A percentile compares a stretch with the other conserved stretches of the same genome.
Conservation (phyloP, 2,113 vertebrate species). For the Nerophis ophidion region DNA sequence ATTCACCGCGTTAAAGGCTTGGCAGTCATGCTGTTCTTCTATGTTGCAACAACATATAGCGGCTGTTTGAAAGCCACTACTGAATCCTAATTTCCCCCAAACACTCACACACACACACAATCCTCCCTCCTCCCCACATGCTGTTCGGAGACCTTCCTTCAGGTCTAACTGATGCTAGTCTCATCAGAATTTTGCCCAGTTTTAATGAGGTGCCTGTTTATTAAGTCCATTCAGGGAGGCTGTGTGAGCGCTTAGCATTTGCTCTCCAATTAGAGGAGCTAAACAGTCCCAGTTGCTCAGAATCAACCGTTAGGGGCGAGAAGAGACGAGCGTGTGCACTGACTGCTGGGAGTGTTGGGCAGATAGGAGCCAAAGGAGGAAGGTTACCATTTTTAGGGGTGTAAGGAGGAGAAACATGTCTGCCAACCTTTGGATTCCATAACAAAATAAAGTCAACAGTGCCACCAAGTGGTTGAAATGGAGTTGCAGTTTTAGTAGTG, state of each 20-base stretch:
- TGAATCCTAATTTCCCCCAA: constrained; percentile 17
- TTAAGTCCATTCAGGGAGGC: constrained; percentile 68
- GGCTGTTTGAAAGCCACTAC: background rate
- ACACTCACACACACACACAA: background rate
- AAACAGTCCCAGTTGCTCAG: constrained; percentile 58
- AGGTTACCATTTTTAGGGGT: background rate
- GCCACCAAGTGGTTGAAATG: too few relatives aligned
- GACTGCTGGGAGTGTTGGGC: constrained; percentile 19
- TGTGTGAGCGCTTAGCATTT: constrained; percentile 63
- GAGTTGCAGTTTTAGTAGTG: too few relatives aligned
- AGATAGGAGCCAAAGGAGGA: background rate
- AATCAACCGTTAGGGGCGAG: constrained; percentile 35
- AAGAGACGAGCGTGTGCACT: constrained; percentile 22
- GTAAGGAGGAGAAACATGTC: background rate
- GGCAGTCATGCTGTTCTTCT: background rate
- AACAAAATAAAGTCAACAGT: too few relatives aligned
- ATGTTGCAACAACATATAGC: background rate
- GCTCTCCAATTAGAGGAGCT: constrained; percentile 70
- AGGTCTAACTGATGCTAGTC: constrained; percentile 8
- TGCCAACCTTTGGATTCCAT: too few relatives aligned
- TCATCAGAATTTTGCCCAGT: constrained; percentile 38
- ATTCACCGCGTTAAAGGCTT: background rate
- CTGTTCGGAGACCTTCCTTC: background rate
- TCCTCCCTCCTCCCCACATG: background rate
- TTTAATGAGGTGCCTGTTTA: constrained; percentile 70